Evolutionary conservation across 2,888 invertebrate species (phyloP).

Genomic region (Bursaphelenchus okinawaensis): DNA sequence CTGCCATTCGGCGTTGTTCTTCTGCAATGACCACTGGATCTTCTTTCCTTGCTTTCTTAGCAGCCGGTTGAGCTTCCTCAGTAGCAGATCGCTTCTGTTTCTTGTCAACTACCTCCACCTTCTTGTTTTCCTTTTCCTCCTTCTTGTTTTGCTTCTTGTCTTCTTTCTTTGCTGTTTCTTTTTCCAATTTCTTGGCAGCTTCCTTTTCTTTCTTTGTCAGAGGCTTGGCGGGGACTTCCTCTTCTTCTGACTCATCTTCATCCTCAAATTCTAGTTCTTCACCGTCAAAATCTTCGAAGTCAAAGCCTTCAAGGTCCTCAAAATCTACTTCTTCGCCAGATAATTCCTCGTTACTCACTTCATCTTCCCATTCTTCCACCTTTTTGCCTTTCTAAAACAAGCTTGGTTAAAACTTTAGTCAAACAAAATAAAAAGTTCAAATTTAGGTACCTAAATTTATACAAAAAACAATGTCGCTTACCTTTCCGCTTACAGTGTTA

Average conservation of each 20-base stretch:
- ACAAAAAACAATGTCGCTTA: neutral
- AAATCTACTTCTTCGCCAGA: neutral
- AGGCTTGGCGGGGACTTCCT: neutral
- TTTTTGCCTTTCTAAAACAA: neutral
- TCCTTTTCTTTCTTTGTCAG: neutral
- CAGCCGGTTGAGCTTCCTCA: neutral
- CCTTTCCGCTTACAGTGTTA: neutral
- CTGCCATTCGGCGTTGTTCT: slow-evolving; percentile 8
- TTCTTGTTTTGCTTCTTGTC: neutral
- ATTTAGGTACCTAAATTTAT: neutral
- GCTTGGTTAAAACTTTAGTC: neutral
- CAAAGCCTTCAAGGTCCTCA: slow-evolving; percentile 3
- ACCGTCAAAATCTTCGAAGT: slow-evolving; percentile 17
- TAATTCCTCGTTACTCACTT: slow-evolving; percentile 2
- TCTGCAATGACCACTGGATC: slow-evolving; percentile 3
- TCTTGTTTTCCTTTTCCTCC: slow-evolving; percentile 10
- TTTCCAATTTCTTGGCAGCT: neutral
- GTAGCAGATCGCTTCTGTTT: neutral
- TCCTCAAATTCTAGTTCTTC: slow-evolving; percentile 15
- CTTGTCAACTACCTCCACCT: slow-evolving; percentile 2
- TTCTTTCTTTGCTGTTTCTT: neutral
- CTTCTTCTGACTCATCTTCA: slow-evolving; percentile 6
- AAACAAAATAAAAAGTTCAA: neutral
- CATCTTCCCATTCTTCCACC: neutral
- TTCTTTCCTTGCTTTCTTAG: neutral